Base-by-base conservation (phyloP, 2,797 vertebrate genomes). In the Cichlasoma orientale region DNA sequence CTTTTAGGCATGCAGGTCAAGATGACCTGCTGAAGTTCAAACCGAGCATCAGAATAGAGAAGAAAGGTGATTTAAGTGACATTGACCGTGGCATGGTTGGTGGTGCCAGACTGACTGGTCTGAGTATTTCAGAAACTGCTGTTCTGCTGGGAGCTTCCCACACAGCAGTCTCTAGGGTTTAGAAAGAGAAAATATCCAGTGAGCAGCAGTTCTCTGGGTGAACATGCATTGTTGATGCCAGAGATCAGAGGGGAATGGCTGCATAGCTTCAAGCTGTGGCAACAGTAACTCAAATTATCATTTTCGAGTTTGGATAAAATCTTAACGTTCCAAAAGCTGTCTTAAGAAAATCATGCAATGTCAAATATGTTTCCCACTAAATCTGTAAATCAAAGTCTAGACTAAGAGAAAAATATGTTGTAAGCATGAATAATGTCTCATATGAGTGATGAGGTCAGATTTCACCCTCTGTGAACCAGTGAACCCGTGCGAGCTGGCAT, bases 401-500 rank as follows among this genome's bases (percentile, higher is more conserved):
- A 68, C 61, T n/a, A 68, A 68, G 23, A 66, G 23, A 33, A 33
- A 29, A 50, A 68, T 29, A 50, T 25, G 47, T n/a, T 29, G 41
- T 16, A 53, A 31, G 59, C n/a, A 25, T 66, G n/a, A 56, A 2
- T 55, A 7, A 50, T 25, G 14, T 29, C 33, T 41, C 41, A 47
- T 3, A 38, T 52, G n/a, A 18, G 21, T 14, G 21, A 66, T 52
- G 3, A 76, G 44, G 72, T 69, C 31, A 21, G 56, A 27, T 72
- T 33, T 44, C 19, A 23, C 38, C 18, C 69, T 77, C 41, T n/a
- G 50, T 54, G 33, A 72, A 21, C 19, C 76, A 33, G 31, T 2
- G 2, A 18, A 12, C 33, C 68, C 78, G 54, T 80, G 56, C 41
- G 27, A 83, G 38, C 66, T 82, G 80, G 80, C 72, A 23, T 19